Conservation (phyloP, 2,888 invertebrate genomes). For the Diarsia rubi region DNA sequence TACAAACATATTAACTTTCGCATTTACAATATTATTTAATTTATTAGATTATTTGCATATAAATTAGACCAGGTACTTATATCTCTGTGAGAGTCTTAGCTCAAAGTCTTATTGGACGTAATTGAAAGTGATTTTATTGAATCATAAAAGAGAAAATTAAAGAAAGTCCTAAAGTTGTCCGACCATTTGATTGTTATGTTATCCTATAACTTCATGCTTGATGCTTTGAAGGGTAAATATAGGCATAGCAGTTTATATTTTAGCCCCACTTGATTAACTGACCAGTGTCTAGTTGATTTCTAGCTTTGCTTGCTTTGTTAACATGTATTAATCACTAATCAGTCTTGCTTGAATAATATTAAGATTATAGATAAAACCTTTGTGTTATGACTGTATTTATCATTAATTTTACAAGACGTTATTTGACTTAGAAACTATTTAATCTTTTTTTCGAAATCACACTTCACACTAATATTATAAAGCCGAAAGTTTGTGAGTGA, state of each 20-base stretch:
- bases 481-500: too few species aligned
- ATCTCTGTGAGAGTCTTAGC: neutral
- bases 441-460: neutral
- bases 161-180: constrained; percentile 26
- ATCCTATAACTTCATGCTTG: constrained; percentile 43
- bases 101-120: constrained; percentile 9
- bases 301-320: neutral
- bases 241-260: constrained; percentile 3
- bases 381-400: constrained; percentile 9
- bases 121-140: constrained; percentile 46
- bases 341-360: neutral
- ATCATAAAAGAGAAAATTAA: constrained; percentile 56
- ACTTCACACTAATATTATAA: too few species aligned
- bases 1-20: too few species aligned
- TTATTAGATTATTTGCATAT: too few species aligned
- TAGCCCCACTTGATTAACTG: neutral
- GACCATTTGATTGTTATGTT: constrained; percentile 36
- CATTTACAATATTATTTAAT: too few species aligned
- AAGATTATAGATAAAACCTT: neutral
- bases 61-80: neutral
- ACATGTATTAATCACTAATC: too few species aligned
- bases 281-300: neutral
- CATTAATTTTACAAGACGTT: neutral
- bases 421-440: neutral
- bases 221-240: constrained; percentile 29